Evolutionary conservation across 2,113 vertebrate genomes (phyloP).

Genomic region (Lutjanus erythropterus): DNA sequence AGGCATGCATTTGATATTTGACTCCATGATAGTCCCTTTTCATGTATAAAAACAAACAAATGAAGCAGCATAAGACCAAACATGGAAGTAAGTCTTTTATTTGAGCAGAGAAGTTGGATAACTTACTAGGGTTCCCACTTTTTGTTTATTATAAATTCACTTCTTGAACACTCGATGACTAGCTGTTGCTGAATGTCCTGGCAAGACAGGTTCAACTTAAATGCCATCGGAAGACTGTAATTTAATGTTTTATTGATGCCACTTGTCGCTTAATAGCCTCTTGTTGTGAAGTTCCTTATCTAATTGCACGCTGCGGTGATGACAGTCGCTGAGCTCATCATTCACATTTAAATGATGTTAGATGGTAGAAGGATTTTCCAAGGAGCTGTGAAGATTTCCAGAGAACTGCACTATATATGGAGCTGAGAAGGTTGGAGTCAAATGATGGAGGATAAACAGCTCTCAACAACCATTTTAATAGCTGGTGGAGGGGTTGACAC

Average conservation of each 20-base stretch:
- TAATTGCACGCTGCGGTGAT: conserved; percentile 20
- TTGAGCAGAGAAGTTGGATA: not conserved
- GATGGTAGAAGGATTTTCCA: not conserved
- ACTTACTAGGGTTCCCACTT: not conserved
- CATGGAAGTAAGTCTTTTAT: not conserved
- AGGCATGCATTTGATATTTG: not conserved
- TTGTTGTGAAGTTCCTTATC: not conserved
- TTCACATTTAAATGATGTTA: conserved; percentile 8
- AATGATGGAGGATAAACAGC: conserved; percentile 27
- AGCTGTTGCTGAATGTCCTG: conserved; percentile 1
- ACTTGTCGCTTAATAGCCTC: not conserved
- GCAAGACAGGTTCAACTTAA: conserved; percentile 1
- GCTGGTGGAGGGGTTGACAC: not conserved
- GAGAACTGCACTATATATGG: conserved; percentile 24
- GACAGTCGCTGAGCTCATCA: conserved; percentile 22
- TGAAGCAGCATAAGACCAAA: not conserved
- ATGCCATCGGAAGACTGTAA: conserved; percentile 15
- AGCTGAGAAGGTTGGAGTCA: not conserved
- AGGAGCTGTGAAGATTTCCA: conserved; percentile 24
- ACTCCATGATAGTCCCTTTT: not conserved
- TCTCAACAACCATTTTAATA: conserved; percentile 5
- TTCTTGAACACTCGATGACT: not conserved
- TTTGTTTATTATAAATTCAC: not conserved
- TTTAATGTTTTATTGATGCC: conserved; percentile 21
- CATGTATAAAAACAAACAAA: not conserved